phyloP scores from a whole-genome alignment of 2,797 vertebrate species.

The Acanthurus lineatus region DNA sequence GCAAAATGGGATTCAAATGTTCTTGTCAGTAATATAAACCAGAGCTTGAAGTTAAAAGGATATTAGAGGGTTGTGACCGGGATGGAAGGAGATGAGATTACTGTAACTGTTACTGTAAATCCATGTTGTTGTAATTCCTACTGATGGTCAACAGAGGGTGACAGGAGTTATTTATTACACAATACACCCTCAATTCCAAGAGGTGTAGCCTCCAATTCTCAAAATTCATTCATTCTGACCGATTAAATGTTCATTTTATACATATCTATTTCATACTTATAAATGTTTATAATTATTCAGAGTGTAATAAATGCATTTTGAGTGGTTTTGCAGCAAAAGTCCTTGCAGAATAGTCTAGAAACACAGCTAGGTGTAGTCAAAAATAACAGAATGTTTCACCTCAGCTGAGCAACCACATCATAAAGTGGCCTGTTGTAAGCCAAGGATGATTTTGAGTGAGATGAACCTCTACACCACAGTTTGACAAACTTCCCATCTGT shows the following conservation, averaged over 20 bases:
- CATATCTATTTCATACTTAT: no score
- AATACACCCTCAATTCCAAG: constrained; percentile 1
- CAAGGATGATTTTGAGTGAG: background rate
- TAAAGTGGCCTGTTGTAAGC: background rate
- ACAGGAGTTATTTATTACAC: background rate
- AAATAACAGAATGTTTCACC: background rate
- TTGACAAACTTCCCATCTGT: background rate
- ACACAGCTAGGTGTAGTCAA: background rate
- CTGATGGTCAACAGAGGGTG: constrained; percentile 33
- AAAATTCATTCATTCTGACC: background rate
- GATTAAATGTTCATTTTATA: no score
- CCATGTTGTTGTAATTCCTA: constrained; percentile 28
- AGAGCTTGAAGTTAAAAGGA: background rate
- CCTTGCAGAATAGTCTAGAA: background rate
- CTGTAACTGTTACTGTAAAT: background rate
- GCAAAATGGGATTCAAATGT: background rate
- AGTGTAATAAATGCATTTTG: background rate
- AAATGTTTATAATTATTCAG: background rate
- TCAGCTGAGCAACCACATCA: background rate
- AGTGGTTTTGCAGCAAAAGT: background rate
- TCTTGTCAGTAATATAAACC: background rate
- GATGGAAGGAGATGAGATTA: background rate
- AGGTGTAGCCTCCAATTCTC: background rate
- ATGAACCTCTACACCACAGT: background rate
- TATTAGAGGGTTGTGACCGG: background rate